Conservation (phyloP, 2,888 invertebrate genomes). For the Nycteola revayana region DNA sequence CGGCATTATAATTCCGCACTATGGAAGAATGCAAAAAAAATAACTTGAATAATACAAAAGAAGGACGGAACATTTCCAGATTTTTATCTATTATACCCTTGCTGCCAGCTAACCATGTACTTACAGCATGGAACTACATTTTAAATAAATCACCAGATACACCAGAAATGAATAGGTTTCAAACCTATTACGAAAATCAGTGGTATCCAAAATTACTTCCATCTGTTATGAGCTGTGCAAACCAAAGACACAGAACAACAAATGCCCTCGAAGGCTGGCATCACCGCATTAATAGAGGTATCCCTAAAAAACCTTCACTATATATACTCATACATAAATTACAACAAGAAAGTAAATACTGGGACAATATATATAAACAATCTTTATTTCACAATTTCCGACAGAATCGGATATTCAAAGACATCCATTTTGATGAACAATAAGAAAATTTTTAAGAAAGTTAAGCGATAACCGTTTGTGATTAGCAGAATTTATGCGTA, state of each 20-base stretch:
- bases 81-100: too few species aligned
- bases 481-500: neutral
- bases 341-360: neutral
- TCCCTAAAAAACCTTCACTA: constrained; percentile 2
- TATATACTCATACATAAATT: constrained; percentile 1
- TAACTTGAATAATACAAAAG: too few species aligned
- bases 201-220: constrained; percentile 2
- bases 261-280: constrained; percentile 3
- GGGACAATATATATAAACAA: neutral
- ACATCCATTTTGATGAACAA: constrained; percentile 2
- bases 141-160: constrained; percentile 1
- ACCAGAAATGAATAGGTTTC: constrained; percentile 1
- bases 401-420: constrained; percentile 1
- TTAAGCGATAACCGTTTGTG: neutral
- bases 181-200: constrained; percentile 1
- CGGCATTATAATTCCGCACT: too few species aligned
- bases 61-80: too few species aligned
- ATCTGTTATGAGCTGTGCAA: constrained; percentile 3
- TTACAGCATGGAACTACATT: constrained; percentile 1
- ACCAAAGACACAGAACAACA: neutral
- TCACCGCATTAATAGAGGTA: neutral
- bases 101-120: too few species aligned
- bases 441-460: neutral
- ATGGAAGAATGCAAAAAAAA: too few species aligned
- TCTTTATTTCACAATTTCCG: too few species aligned